Conservation (phyloP, 1,140 invertebrate species). For the Pinna nobilis region DNA sequence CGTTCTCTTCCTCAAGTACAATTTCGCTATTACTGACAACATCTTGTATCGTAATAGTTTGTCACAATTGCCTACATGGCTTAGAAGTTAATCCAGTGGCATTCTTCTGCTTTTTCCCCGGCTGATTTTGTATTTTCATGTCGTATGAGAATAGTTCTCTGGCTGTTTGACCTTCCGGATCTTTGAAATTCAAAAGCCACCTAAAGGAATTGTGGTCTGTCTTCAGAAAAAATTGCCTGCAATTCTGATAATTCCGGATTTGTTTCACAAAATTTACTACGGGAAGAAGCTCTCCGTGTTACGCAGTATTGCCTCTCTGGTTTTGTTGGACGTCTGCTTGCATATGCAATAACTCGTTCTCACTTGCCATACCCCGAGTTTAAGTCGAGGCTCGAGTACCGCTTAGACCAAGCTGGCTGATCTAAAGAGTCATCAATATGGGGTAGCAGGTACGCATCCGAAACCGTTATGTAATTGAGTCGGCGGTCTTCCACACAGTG, state of each 20-base stretch:
- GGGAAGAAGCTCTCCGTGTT: not conserved
- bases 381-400: not conserved
- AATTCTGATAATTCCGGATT: not conserved
- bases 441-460: not conserved
- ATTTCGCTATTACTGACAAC: no score
- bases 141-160: no score
- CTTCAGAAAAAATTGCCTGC: not conserved
- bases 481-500: not conserved
- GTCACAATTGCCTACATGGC: no score
- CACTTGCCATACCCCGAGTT: not conserved
- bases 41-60: no score
- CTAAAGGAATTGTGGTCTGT: conserved; percentile 1
- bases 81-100: no score
- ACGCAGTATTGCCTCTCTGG: conserved; percentile 18
- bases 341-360: conserved; percentile 13
- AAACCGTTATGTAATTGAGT: not conserved
- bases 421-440: not conserved
- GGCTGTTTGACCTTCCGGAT: no score
- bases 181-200: not conserved
- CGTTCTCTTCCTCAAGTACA: no score
- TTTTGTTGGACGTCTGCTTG: not conserved
- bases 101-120: no score
- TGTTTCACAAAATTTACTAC: not conserved
- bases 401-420: not conserved
- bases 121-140: no score